Percentiles rank a stretch among this genome's conserved stretches.
Conservation (phyloP, 2,113 vertebrate genomes). For the Alexandromys fortis region DNA sequence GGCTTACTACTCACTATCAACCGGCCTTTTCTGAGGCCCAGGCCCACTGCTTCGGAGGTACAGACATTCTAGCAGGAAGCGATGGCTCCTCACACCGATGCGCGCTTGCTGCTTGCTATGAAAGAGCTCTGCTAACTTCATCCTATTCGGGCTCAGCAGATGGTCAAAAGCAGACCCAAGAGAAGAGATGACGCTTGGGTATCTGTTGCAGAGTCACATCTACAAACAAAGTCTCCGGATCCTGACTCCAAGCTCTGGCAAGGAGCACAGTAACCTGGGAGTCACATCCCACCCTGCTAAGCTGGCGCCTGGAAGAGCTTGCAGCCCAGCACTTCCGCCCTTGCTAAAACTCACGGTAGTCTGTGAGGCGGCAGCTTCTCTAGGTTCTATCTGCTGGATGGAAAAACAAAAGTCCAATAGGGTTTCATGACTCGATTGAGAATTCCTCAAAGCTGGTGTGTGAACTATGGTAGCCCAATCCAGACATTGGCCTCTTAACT, state of each 20-base stretch:
- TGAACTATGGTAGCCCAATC: not conserved
- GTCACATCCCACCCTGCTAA: not conserved
- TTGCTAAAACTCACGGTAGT: not conserved
- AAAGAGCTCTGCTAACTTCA: slow-evolving; percentile 37
- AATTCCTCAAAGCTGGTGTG: not conserved
- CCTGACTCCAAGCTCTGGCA: not conserved
- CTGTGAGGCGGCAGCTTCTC: not conserved
- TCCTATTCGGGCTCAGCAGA: not conserved
- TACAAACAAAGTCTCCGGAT: not conserved
- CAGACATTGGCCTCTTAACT: not conserved
- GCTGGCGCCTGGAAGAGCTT: not conserved
- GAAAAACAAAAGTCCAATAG: not conserved
- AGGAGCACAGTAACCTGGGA: not conserved
- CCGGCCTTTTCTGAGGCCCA: not conserved
- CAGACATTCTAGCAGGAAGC: slow-evolving; percentile 12
- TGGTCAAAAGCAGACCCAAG: slow-evolving; percentile 13
- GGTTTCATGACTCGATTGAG: not conserved
- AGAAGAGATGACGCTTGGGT: slow-evolving; percentile 29
- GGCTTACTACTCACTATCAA: slow-evolving; percentile 13
- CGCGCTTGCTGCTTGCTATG: not conserved
- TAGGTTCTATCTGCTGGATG: not conserved
- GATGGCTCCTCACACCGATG: not conserved
- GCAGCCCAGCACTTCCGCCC: not conserved
- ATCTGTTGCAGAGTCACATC: not conserved
- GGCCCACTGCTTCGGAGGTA: slow-evolving; percentile 7